Evolutionary conservation across 2,888 invertebrate genomes (phyloP), one percentile per base, ranked within the genome.

Genomic region (Melolontha melolontha): DNA sequence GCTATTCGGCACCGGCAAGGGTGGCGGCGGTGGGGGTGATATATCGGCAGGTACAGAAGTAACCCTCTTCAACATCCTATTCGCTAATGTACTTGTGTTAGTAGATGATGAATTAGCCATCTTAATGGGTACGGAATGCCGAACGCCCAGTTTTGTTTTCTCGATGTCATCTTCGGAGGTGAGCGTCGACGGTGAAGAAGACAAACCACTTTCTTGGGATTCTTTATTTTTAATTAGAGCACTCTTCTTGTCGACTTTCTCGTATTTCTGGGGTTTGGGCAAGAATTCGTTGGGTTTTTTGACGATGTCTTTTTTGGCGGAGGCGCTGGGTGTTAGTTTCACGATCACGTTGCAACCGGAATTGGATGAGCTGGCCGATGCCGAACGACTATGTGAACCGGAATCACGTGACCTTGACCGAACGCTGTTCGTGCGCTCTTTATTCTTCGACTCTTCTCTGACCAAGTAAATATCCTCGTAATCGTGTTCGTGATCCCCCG

Each of bases 401-500:
- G 91, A 91, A 82, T 91, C 91, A 44, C 79, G 75, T 17, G 80
- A 82, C 62, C 79, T 71, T 11, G 79, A 80, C 39, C 79, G 75
- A 34, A 72, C 66, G 57, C 73, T 78, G 40, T 69, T 57, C 16
- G 70, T 55, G 69, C 73, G 72, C 54, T 75, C 75, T 57, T 71
- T 74, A 12, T 68, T 70, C 69, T 79, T 81, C 8, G 83, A 82
- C 72, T 88, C 90, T 54, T 91, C 90, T 63, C 89, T 85, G 59
- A 92, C 88, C 81, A 92, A 80, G 79, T 93, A 93, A 70, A 93
- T 93, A 77, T 93, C 93, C 81, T 94, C 93, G 80, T 94, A 94
- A 78, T 93, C 93, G 76, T 92, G 91, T 73, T 89, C 88, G 70
- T 87, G 86, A 67, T 84, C 84, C 39, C 82, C 84, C 7, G 85